Conservation (phyloP, 1,140 invertebrate genomes). For the Penaeus japonicus region DNA sequence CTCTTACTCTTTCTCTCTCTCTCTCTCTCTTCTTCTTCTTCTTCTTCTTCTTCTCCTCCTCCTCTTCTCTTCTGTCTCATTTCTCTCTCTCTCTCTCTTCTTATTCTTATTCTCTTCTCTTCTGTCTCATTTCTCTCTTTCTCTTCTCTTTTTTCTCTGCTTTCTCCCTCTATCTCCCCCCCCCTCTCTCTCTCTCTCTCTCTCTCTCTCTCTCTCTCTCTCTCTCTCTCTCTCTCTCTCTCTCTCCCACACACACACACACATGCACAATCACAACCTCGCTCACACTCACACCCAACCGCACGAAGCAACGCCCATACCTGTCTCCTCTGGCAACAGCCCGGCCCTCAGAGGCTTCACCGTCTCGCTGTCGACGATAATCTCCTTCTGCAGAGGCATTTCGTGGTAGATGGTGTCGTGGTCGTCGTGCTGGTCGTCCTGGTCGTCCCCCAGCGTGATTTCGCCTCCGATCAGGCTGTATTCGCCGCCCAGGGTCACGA, state of each 20-base stretch:
- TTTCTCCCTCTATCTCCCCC: too few relatives aligned
- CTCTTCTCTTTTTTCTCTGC: too few relatives aligned
- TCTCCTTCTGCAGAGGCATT: slow-evolving; percentile 62
- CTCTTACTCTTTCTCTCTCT: too few relatives aligned
- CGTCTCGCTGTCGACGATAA: slow-evolving; percentile 61
- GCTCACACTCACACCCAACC: too few relatives aligned
- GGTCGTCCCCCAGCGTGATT: background rate
- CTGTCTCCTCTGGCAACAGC: slow-evolving; percentile 47
- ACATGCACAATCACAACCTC: background rate
- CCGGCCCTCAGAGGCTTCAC: slow-evolving; percentile 47
- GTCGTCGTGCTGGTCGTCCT: background rate
- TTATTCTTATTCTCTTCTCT: too few relatives aligned
- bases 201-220: background rate
- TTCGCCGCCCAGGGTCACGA: slow-evolving; percentile 23
- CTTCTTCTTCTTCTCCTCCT: too few relatives aligned
- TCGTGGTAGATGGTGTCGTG: slow-evolving; percentile 57
- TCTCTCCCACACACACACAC: background rate
- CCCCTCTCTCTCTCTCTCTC: background rate
- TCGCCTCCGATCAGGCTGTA: background rate
- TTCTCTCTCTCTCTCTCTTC: too few relatives aligned
- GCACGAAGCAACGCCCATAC: background rate
- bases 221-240: background rate
- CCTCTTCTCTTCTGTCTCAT: too few relatives aligned
- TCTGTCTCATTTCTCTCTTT: too few relatives aligned
- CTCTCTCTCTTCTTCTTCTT: too few relatives aligned